These are phyloP conservation scores for Leucania comma DNA, from an alignment of 2,888 invertebrate genomes.

Conservation along the genomic window DNA sequence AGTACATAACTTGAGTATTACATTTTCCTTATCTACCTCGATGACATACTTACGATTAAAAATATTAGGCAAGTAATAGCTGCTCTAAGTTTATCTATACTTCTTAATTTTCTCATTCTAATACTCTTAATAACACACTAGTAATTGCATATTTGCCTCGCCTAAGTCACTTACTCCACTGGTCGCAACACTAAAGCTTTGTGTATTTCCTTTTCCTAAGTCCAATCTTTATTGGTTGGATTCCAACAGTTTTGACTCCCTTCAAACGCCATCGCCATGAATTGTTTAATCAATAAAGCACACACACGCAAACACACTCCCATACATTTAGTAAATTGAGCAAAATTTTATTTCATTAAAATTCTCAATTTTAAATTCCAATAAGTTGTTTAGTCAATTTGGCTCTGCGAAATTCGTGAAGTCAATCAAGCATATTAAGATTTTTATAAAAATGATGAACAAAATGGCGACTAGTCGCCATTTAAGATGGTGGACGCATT, in stretches of 20 bases:
- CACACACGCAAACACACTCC: constrained; percentile 61
- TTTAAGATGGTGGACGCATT: constrained; percentile 56
- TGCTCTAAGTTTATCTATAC: constrained; percentile 50
- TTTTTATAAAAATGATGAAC: constrained; percentile 49
- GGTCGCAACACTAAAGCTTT: not conserved
- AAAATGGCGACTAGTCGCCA: constrained; percentile 36
- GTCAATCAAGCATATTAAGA: constrained; percentile 44
- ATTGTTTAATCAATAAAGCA: constrained; percentile 57
- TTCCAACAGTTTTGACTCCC: constrained; percentile 9
- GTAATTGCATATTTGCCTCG: constrained; percentile 40
- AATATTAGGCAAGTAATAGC: constrained; percentile 53
- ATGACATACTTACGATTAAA: constrained; percentile 54
- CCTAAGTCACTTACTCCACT: constrained; percentile 23
- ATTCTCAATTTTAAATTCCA: constrained; percentile 64
- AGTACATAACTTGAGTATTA: constrained; percentile 25
- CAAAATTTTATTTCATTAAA: constrained; percentile 60
- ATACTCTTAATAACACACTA: constrained; percentile 36
- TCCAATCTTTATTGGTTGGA: not conserved
- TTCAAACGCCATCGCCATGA: constrained; percentile 24
- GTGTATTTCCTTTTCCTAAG: not conserved
- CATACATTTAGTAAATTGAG: constrained; percentile 61
- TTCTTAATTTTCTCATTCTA: constrained; percentile 27
- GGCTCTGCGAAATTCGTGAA: constrained; percentile 60
- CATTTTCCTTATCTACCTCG: constrained; percentile 26
- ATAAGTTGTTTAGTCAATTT: constrained; percentile 55